A percentile compares a stretch with the other conserved stretches of the same genome.
Conservation (phyloP, 2,113 vertebrate genomes). For the Ptilonorhynchus violaceus region DNA sequence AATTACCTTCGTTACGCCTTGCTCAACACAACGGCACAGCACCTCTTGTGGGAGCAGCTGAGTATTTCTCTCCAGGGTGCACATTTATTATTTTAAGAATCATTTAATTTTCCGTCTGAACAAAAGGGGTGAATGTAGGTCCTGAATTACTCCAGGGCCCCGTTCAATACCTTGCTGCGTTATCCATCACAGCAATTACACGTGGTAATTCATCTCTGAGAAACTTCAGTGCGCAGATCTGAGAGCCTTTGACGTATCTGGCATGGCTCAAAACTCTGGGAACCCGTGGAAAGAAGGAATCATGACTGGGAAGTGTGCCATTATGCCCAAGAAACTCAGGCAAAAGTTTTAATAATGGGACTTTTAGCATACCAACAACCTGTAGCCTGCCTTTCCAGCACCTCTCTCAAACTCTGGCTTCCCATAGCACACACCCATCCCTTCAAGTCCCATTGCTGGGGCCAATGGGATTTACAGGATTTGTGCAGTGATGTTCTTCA, state of each 20-base stretch:
- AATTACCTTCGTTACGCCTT: slow-evolving; percentile 59
- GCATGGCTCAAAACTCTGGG: neutral
- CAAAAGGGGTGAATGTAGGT: slow-evolving; percentile 42
- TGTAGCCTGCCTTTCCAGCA: neutral
- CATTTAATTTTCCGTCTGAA: slow-evolving; percentile 66
- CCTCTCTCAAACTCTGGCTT: neutral
- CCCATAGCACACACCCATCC: neutral
- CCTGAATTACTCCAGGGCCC: slow-evolving; percentile 48
- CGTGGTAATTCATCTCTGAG: slow-evolving; percentile 13
- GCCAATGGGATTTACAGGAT: neutral
- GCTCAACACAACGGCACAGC: slow-evolving; percentile 37
- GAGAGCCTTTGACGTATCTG: neutral
- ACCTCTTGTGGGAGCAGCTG: slow-evolving; percentile 51
- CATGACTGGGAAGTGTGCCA: neutral
- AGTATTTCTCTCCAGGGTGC: slow-evolving; percentile 60
- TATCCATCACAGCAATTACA: slow-evolving; percentile 52
- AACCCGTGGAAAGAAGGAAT: neutral
- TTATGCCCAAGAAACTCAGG: neutral
- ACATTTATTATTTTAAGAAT: slow-evolving; percentile 69
- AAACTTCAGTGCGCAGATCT: neutral
- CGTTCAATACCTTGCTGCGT: neutral
- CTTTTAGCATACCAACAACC: neutral
- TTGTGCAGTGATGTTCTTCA: neutral
- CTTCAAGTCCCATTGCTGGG: neutral
- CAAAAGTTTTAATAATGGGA: neutral